A percentile compares a stretch with the other conserved stretches of the same genome.
phyloP scores from a whole-genome alignment of 2,113 vertebrate species.

The Donacobius atricapilla region DNA sequence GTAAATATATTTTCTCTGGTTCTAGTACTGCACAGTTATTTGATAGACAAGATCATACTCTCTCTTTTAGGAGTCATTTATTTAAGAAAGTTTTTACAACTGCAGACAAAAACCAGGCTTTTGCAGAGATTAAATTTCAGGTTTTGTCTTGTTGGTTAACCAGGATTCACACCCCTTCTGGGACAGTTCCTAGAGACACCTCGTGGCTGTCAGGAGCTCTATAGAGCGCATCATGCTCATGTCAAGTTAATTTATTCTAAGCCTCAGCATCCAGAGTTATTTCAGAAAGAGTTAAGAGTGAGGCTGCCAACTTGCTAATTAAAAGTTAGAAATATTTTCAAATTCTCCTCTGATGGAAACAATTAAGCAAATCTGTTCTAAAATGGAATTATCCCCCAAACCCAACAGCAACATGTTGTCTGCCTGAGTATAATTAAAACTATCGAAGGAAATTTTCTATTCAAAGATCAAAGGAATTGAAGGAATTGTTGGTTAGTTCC shows the following conservation, averaged over 20 bases:
- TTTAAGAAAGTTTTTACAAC: neutral
- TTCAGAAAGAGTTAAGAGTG: neutral
- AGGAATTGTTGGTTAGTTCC: neutral
- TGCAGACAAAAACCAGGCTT: neutral
- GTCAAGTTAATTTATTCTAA: neutral
- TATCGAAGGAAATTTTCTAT: neutral
- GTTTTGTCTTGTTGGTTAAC: neutral
- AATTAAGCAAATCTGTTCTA: neutral
- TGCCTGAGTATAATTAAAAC: neutral
- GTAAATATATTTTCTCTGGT: conserved; percentile 39
- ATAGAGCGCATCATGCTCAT: fast-evolving
- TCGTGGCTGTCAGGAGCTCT: conserved; percentile 26
- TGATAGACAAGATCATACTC: conserved; percentile 7
- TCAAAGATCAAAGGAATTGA: neutral
- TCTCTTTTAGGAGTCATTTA: neutral
- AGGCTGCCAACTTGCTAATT: conserved; percentile 12
- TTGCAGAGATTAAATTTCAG: neutral
- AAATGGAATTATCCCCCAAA: neutral
- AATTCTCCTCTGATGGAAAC: neutral
- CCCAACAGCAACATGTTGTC: neutral
- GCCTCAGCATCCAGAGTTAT: neutral
- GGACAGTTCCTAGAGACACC: conserved; percentile 21
- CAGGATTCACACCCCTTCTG: neutral
- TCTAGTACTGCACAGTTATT: neutral
- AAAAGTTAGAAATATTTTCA: neutral